Base-by-base conservation (phyloP, 2,797 vertebrate species). In the Cottoperca gobio region DNA sequence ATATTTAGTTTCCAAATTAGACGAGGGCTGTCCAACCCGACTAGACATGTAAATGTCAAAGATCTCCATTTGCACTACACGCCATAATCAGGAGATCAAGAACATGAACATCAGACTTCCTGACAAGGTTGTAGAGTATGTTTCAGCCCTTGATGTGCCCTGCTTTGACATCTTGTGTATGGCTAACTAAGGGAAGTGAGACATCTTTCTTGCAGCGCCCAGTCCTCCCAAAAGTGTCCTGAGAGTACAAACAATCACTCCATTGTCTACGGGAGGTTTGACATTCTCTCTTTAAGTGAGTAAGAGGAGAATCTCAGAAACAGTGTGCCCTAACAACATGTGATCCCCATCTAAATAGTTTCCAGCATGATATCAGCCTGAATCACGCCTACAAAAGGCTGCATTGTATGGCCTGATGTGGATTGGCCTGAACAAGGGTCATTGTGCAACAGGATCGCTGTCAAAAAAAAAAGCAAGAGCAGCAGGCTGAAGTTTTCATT, bases 301-400 rank as follows among this genome's bases (percentile, higher is more conserved):
- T 92, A 92, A 94, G 91, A 91, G 84, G 84, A 90, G 91, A 93
- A 86, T 93, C 89, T 90, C 83, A 86, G 81, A 82, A 78, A 75
- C 84, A 84, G 88, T 70, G 52, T 87, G 89, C 82, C 85, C 88
- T 83, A 81, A 91, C 92, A 94, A 92, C 95, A 95, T 95, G 94
- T 94, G 94, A 96, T 94, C 88, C 70, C 72, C 91, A 89, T 93
- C 88, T 86, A 92, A 94, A 94, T 94, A 95, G 88, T 95, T 95
- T 94, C 94, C 94, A 95, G 89, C 92, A 90, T 94, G 94, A 95
- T 94, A 95, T 94, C 94, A 95, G 93, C 90, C 89, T 93, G 82
- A 92, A 92, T 91, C 91, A 86, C 59, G 67, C 65, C 78, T 26
- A 95, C 92, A 95, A 92, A 94, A 90, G 89, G 73, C 81, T 74